Conservation (phyloP, 2,113 vertebrate species). For the Myxocyprinus asiaticus region DNA sequence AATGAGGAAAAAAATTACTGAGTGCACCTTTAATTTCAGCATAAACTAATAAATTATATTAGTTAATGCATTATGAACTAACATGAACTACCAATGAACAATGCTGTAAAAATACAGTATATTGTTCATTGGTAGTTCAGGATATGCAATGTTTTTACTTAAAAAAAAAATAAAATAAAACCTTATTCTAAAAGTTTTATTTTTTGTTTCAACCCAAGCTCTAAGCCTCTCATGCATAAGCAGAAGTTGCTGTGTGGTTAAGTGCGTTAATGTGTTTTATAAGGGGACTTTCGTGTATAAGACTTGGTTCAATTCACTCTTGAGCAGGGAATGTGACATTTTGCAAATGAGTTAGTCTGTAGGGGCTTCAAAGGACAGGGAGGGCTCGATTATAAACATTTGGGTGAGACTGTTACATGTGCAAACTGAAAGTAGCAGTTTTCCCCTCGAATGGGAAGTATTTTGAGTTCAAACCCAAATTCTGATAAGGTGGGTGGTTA, state of each 20-base stretch:
- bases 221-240: neutral
- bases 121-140: too few species aligned
- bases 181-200: neutral
- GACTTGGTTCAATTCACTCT: neutral
- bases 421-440: conserved; percentile 52
- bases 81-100: too few species aligned
- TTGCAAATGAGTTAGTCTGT: conserved; percentile 59
- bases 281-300: conserved; percentile 58
- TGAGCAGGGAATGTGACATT: conserved; percentile 37
- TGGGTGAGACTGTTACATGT: conserved; percentile 56
- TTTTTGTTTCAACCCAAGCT: neutral
- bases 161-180: too few species aligned
- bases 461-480: conserved; percentile 45
- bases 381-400: conserved; percentile 32
- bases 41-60: too few species aligned
- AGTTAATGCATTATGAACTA: too few species aligned
- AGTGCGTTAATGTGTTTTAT: neutral
- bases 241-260: conserved; percentile 54
- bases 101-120: too few species aligned
- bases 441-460: conserved; percentile 69
- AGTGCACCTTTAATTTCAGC: too few species aligned
- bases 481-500: conserved; percentile 55
- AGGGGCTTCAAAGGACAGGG: conserved; percentile 62
- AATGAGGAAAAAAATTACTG: too few species aligned
- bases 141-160: too few species aligned